Conservation (phyloP, 2,888 invertebrate species). For the Aphidoletes aphidimyza region DNA sequence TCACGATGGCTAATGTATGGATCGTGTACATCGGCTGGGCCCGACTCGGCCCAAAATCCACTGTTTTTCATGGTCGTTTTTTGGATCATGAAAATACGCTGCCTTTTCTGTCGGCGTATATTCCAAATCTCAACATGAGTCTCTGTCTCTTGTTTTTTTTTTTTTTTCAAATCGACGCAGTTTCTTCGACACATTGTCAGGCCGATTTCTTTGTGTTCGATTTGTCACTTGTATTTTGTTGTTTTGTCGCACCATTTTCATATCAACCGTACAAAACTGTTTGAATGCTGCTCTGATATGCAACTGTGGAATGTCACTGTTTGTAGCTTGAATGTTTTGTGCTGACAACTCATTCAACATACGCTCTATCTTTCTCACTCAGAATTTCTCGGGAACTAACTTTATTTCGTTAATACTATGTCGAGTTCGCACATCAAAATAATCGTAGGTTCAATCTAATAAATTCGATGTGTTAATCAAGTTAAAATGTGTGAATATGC, state of each 20-base stretch:
- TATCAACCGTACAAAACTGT: too few species aligned
- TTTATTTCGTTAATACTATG: neutral
- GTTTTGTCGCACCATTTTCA: conserved; percentile 39
- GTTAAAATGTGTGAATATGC: conserved; percentile 53
- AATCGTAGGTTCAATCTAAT: conserved; percentile 53
- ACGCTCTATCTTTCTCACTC: neutral
- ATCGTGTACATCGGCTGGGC: neutral
- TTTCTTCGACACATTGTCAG: neutral
- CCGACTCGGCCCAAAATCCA: neutral
- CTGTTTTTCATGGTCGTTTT: conserved; percentile 28
- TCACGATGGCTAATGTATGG: conserved; percentile 32
- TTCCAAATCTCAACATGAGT: neutral
- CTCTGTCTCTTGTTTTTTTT: neutral
- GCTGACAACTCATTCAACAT: neutral
- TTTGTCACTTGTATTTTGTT: conserved; percentile 41
- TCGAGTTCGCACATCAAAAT: conserved; percentile 50
- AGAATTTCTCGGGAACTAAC: neutral
- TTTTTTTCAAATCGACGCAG: neutral
- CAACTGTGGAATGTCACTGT: conserved; percentile 15
- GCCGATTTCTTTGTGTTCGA: neutral
- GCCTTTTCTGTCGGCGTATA: neutral
- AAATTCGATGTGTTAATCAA: conserved; percentile 52
- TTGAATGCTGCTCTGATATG: neutral
- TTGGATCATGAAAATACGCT: conserved; percentile 6
- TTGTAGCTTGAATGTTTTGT: neutral